These are phyloP conservation scores for Tympanoctomys barrerae DNA, from an alignment of 2,797 vertebrate species.

Conservation along the genomic window DNA sequence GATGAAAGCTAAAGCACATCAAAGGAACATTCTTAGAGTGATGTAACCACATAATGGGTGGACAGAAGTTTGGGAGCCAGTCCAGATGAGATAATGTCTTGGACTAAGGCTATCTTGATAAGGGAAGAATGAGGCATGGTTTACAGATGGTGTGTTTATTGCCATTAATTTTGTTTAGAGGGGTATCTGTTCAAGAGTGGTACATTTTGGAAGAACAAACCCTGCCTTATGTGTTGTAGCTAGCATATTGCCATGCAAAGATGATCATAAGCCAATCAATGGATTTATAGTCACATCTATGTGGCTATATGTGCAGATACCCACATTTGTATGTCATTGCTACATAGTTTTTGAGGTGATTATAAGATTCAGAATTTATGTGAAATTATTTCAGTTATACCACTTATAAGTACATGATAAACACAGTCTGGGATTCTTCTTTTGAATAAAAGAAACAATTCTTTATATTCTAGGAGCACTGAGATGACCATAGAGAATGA, in stretches of 20 bases:
- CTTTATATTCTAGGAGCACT: not conserved
- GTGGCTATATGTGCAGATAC: not conserved
- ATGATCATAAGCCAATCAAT: not conserved
- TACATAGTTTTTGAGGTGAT: constrained; percentile 15
- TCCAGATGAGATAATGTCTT: constrained; percentile 61
- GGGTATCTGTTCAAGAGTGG: constrained; percentile 5
- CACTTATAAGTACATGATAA: not conserved
- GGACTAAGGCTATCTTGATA: constrained; percentile 47
- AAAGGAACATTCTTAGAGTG: constrained; percentile 37
- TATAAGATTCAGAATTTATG: not conserved
- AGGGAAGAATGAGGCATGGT: constrained; percentile 46
- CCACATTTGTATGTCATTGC: not conserved
- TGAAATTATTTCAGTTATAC: constrained; percentile 35
- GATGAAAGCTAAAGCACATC: constrained; percentile 39
- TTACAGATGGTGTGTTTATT: constrained; percentile 66
- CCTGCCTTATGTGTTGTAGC: not conserved
- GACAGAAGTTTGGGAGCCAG: constrained; percentile 47
- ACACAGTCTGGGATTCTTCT: not conserved
- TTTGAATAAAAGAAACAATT: not conserved
- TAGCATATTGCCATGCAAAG: constrained; percentile 26
- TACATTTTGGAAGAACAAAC: not conserved
- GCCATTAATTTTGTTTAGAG: constrained; percentile 67
- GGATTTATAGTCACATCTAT: not conserved
- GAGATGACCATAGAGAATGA: not conserved
- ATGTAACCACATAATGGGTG: not conserved